Base-by-base conservation (phyloP, 2,797 vertebrate species). In the Protosalanx chinensis region DNA sequence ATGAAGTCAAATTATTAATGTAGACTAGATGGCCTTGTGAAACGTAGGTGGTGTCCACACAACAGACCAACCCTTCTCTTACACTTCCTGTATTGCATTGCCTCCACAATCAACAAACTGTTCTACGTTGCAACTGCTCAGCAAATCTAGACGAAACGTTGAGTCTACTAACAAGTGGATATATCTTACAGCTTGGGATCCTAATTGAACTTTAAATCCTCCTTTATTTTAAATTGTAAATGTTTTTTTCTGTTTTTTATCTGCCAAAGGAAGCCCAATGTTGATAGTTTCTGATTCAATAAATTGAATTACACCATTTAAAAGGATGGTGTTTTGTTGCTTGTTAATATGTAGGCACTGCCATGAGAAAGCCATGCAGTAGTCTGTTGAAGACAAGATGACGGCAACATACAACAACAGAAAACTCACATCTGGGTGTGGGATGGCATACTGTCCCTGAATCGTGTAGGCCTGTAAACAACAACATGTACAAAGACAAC, bases 401-500 rank as follows among this genome's bases (percentile, higher is more conserved):
- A 68, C 80, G 80, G 67, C 69, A 72, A 53, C 33, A 74, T 60
- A 84, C 56, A 79, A 79, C 80, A 12, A 46, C 41, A 46, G 41
- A 13, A 81, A 88, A 98, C 97, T 99, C 94, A 99, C 97, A 95
- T 99, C 97, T 86, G 97, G 97, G 89, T 99, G 97, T 81, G 97
- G 97, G 91, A 99, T 98, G 91, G 97, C 97, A 3, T 98, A 99
- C 85, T 98, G 97, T 96, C 97, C 97, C 95, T 99, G 97, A 95
- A 99, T 98, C 82, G 97, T 97, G 90, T 98, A 99, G 91, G 97
- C 97, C 97, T 99, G 90, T 18, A 88, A 88, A 82, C 70, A 82
- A 63, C 46, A 64, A 68, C 62, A 83, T 71, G 86, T 23, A 86
- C 1, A 82, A 61, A 71, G 27, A 0, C 12, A 64, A 64, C n/a